A percentile compares a stretch with the other conserved stretches of the same genome.
Evolutionary conservation across 2,888 invertebrate genomes (phyloP).

Genomic region (Cantharis flavilabris): DNA sequence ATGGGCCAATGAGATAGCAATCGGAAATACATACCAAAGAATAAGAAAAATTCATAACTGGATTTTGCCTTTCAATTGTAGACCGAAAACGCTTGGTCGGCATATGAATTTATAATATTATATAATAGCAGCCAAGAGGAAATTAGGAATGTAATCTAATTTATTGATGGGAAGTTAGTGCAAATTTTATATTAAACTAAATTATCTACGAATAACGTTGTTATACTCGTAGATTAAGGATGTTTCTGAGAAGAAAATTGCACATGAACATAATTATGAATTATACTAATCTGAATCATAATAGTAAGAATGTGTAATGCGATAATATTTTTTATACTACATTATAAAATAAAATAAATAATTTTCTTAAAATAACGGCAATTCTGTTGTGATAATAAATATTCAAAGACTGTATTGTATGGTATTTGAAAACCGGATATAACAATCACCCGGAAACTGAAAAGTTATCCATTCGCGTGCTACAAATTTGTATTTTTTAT

Average conservation of each 20-base stretch:
- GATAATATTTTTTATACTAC: background rate
- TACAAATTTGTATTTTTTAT: slow-evolving; percentile 24
- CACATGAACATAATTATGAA: background rate
- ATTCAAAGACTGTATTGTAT: slow-evolving; percentile 5
- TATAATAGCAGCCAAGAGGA: background rate
- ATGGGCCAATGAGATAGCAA: background rate
- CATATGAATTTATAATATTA: background rate
- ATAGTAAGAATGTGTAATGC: background rate
- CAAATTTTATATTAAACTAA: background rate
- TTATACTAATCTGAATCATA: background rate
- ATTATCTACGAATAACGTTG: background rate
- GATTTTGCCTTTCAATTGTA: background rate
- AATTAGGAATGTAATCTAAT: background rate
- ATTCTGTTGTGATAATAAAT: background rate
- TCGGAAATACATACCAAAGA: background rate
- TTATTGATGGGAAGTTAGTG: background rate
- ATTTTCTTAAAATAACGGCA: slow-evolving; percentile 10
- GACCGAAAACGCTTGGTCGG: no score
- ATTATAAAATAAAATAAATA: background rate
- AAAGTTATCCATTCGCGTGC: slow-evolving; percentile 26
- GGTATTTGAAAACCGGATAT: slow-evolving; percentile 25
- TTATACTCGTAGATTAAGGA: background rate
- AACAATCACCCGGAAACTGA: slow-evolving; percentile 31
- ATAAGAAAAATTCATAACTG: background rate
- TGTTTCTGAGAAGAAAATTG: background rate